These are phyloP conservation scores for Hoplodrina blanda DNA, from an alignment of 2,888 invertebrate species.

Conservation along the genomic window DNA sequence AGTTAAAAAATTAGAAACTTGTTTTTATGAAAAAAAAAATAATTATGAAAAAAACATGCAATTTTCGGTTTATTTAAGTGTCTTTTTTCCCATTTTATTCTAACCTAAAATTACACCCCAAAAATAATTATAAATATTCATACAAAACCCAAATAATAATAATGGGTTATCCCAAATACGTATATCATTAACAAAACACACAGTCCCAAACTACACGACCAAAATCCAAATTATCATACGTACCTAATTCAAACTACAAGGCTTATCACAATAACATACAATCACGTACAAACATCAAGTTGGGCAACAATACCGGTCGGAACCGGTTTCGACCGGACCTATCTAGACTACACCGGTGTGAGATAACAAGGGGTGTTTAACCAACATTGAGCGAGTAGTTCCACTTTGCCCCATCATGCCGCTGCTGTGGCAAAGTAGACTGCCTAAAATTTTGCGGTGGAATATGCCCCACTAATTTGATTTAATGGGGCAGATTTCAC, in stretches of 20 bases:
- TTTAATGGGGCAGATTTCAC: no score
- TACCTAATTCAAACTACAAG: constrained; percentile 65
- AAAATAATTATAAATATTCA: not conserved
- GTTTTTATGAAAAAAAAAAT: no score
- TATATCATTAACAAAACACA: constrained; percentile 59
- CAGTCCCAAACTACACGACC: constrained; percentile 51
- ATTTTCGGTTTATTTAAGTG: no score
- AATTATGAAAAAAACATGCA: no score
- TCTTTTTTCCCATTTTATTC: not conserved
- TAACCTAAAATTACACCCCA: not conserved
- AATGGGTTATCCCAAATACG: constrained; percentile 33
- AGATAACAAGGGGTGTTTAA: constrained; percentile 66
- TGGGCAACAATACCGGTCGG: constrained; percentile 58
- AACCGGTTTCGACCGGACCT: constrained; percentile 58
- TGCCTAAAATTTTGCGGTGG: no score
- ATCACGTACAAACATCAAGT: constrained; percentile 63
- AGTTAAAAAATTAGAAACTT: no score
- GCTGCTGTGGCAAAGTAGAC: no score
- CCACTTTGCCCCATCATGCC: no score
- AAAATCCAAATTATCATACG: constrained; percentile 65
- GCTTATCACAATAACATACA: constrained; percentile 65
- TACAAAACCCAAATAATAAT: not conserved
- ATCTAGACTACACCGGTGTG: constrained; percentile 63
- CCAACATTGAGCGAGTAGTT: constrained; percentile 50
- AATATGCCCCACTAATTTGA: no score